Conservation (phyloP, 37 sponge, comb jelly and placozoan genomes). For the Sycon ciliatum region DNA sequence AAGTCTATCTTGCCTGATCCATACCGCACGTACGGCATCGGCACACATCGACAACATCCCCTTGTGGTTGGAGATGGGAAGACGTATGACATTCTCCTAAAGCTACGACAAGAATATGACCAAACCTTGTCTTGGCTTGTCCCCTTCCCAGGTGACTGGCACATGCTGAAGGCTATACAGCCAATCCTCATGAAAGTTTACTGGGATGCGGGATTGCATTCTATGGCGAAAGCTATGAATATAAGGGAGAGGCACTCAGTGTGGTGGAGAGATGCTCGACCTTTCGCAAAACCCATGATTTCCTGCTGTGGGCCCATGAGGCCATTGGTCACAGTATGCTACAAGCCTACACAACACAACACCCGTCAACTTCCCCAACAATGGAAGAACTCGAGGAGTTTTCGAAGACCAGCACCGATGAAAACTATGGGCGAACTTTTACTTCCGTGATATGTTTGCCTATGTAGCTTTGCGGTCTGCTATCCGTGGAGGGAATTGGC, state of each 20-base stretch:
- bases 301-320: conserved; percentile 24
- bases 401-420: neutral
- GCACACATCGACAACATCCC: too few species aligned
- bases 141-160: conserved; percentile 34
- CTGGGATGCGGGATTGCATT: conserved; percentile 26
- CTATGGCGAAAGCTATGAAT: conserved; percentile 17
- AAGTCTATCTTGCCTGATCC: too few species aligned
- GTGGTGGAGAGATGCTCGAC: too few species aligned
- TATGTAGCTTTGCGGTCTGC: conserved; percentile 22
- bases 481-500: conserved; percentile 29
- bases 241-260: too few species aligned
- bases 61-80: too few species aligned
- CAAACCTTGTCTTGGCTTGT: conserved; percentile 14
- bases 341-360: neutral
- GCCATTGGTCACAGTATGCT: neutral
- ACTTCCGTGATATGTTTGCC: conserved; percentile 12
- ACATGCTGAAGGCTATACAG: conserved; percentile 21
- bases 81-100: too few species aligned
- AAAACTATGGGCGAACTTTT: conserved; percentile 28
- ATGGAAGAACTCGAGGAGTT: neutral
- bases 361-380: too few species aligned
- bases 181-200: conserved; percentile 10
- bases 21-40: too few species aligned
- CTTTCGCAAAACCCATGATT: conserved; percentile 17
- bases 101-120: too few species aligned